phyloP scores from a whole-genome alignment of 2,113 vertebrate genomes.

The Pachycephala philippinensis region DNA sequence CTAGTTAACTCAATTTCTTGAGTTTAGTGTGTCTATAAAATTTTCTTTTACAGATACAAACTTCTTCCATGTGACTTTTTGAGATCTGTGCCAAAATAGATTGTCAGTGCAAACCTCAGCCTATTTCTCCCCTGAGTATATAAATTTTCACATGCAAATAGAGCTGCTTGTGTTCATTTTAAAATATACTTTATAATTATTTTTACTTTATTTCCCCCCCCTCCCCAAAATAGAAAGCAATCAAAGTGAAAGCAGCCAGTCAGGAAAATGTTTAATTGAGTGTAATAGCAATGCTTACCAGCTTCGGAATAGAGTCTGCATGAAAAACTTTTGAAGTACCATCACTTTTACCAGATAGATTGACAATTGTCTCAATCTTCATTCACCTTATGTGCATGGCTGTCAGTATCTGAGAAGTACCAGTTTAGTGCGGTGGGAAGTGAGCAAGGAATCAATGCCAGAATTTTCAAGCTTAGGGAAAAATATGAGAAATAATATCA shows the following conservation, averaged over 20 bases:
- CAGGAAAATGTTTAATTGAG: conserved; percentile 41
- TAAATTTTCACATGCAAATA: conserved; percentile 45
- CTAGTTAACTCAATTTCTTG: not conserved
- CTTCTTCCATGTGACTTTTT: conserved; percentile 1
- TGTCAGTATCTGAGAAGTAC: conserved; percentile 43
- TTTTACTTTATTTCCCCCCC: not conserved
- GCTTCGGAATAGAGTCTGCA: not conserved
- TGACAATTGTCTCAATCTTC: conserved; percentile 49
- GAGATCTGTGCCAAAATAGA: not conserved
- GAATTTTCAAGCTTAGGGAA: conserved; percentile 48
- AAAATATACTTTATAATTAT: conserved; percentile 47
- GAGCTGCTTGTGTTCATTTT: conserved; percentile 3
- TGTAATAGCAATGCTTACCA: conserved; percentile 1
- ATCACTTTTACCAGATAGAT: conserved; percentile 14
- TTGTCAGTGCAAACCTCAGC: conserved; percentile 6
- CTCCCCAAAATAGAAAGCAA: not conserved
- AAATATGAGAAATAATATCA: conserved; percentile 57
- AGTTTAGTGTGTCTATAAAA: not conserved
- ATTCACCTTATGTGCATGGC: conserved; percentile 49
- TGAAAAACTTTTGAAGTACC: conserved; percentile 4
- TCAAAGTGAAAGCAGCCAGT: conserved; percentile 9
- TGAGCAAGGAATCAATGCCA: conserved; percentile 46
- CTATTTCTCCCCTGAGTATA: not conserved
- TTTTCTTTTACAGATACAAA: conserved; percentile 7
- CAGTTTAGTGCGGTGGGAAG: conserved; percentile 48